Evolutionary conservation across 2,888 invertebrate species (phyloP).

Genomic region (Celastrina argiolus): DNA sequence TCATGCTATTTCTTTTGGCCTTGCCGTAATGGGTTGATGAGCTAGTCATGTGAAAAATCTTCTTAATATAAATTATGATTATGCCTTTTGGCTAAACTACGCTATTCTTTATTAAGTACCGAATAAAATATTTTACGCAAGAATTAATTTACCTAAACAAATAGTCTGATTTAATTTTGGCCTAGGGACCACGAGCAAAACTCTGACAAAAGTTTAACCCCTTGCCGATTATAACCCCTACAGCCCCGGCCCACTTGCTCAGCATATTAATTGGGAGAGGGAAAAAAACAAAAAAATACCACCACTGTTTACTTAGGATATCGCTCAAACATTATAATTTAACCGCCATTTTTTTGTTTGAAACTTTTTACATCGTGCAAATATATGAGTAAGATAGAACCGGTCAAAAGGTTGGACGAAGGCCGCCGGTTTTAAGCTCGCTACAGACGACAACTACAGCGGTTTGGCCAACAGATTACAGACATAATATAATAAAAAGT

Average conservation of each 20-base stretch:
- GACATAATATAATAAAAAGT: too few relatives aligned
- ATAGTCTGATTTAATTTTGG: not conserved
- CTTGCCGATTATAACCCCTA: not conserved
- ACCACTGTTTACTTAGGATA: conserved; percentile 2
- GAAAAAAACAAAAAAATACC: not conserved
- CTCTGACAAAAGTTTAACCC: not conserved
- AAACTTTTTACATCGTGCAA: conserved; percentile 10
- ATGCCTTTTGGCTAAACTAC: not conserved
- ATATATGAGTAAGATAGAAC: conserved; percentile 18
- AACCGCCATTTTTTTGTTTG: not conserved
- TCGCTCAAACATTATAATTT: not conserved
- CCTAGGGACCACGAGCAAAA: not conserved
- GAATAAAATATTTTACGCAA: not conserved
- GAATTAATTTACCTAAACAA: not conserved
- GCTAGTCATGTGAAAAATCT: too few relatives aligned
- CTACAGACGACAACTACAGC: too few relatives aligned
- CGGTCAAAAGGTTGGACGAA: conserved; percentile 20
- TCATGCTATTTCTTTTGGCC: too few relatives aligned
- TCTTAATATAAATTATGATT: not conserved
- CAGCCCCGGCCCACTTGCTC: not conserved
- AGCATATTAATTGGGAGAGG: conserved; percentile 3
- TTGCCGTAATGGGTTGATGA: too few relatives aligned
- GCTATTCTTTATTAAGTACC: not conserved
- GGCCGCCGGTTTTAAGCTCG: conserved; percentile 11
- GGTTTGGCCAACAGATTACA: too few relatives aligned